Conservation (phyloP, 1,140 invertebrate species). For the Druon quercuslanigerum region DNA sequence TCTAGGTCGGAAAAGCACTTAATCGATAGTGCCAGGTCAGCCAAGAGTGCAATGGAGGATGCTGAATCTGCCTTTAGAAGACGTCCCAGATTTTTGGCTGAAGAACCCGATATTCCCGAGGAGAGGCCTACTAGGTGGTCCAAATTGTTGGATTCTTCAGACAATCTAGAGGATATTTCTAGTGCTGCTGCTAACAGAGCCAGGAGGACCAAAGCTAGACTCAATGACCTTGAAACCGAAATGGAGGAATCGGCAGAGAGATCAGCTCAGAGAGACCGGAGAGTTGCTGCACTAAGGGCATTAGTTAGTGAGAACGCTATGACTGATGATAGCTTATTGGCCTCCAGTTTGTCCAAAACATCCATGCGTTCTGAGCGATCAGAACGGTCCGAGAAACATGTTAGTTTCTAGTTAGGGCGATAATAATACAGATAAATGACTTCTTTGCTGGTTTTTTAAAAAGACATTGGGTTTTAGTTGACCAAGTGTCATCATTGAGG, state of each 20-base stretch:
- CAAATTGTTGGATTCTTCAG: constrained; percentile 61
- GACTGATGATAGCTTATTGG: constrained; percentile 48
- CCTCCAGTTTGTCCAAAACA: constrained; percentile 46
- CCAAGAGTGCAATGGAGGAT: constrained; percentile 57
- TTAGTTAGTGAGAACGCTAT: constrained; percentile 67
- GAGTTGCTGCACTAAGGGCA: constrained; percentile 68
- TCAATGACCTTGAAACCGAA: constrained; percentile 73
- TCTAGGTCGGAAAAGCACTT: constrained; percentile 2
- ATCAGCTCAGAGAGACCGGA: constrained; percentile 71
- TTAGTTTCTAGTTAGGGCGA: constrained; percentile 54
- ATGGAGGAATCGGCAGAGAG: constrained; percentile 74
- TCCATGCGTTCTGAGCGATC: constrained; percentile 48
- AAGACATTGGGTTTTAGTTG: too few species aligned
- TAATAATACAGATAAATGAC: background rate
- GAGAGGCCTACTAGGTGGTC: constrained; percentile 71
- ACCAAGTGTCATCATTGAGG: too few species aligned
- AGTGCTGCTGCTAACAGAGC: constrained; percentile 68
- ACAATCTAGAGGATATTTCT: constrained; percentile 38
- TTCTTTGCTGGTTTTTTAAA: too few species aligned
- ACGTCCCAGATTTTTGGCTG: constrained; percentile 69
- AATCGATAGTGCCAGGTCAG: constrained; percentile 17
- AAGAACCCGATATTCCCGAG: constrained; percentile 72
- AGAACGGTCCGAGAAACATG: constrained; percentile 62
- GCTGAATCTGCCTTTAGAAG: constrained; percentile 60
- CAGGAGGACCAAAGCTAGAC: constrained; percentile 67